Evolutionary conservation across 2,888 invertebrate genomes (phyloP).

Genomic region (Drosophila phalerata): DNA sequence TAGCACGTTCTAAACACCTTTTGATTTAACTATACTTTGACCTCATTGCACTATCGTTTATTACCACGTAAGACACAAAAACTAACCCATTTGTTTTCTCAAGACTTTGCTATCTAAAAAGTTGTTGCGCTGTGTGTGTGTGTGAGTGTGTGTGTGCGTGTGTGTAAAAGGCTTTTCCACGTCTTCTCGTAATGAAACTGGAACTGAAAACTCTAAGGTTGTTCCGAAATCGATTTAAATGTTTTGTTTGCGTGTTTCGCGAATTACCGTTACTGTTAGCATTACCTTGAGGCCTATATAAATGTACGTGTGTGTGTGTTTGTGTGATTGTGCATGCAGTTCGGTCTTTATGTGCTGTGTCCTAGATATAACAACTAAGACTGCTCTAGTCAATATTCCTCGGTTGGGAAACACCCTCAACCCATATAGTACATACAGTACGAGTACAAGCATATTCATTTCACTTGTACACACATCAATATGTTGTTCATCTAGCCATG

Average conservation of each 20-base stretch:
- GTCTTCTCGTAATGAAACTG: slow-evolving; percentile 30
- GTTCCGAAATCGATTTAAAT: slow-evolving; percentile 71
- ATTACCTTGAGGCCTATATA: slow-evolving; percentile 70
- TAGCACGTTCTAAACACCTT: slow-evolving; percentile 1
- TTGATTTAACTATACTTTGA: slow-evolving; percentile 20
- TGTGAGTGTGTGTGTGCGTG: not conserved
- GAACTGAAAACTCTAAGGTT: slow-evolving; percentile 46
- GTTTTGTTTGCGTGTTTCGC: slow-evolving; percentile 72
- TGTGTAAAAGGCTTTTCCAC: slow-evolving; percentile 21
- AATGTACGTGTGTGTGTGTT: not conserved
- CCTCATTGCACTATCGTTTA: slow-evolving; percentile 31
- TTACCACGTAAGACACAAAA: slow-evolving; percentile 22
- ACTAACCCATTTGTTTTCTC: slow-evolving; percentile 31
- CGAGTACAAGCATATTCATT: slow-evolving; percentile 19
- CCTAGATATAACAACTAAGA: slow-evolving; percentile 28
- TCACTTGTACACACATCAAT: slow-evolving; percentile 16
- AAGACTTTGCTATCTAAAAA: slow-evolving; percentile 31
- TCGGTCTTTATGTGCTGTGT: slow-evolving; percentile 25
- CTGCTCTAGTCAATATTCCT: slow-evolving; percentile 21
- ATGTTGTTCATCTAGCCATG: not conserved
- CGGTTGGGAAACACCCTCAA: slow-evolving; percentile 14
- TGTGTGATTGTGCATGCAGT: slow-evolving; percentile 6
- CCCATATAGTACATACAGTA: slow-evolving; percentile 1
- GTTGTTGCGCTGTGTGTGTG: not conserved
- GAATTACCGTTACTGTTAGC: slow-evolving; percentile 37